Base-by-base conservation (phyloP, 2,113 vertebrate genomes). In the Sisor rabdophorus region DNA sequence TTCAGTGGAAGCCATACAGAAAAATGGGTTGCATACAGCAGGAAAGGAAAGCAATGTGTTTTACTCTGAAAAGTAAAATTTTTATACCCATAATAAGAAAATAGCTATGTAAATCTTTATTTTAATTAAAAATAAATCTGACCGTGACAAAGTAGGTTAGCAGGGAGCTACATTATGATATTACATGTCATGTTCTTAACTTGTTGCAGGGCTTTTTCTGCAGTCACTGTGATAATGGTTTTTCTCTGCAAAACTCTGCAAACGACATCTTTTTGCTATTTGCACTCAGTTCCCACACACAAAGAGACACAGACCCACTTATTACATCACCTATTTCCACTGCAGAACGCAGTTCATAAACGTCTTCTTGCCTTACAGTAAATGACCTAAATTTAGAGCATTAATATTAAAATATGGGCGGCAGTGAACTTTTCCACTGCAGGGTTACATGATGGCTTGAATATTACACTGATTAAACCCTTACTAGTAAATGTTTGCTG, bases 321-420 rank as follows among this genome's bases (percentile, higher is more conserved):
- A 76, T 22, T 40, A 44, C 30, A 36, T 69, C 67, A 70, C 26
- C 26, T 54, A 32, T 55, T 71, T 71, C 50, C 50, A 53, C 36
- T 40, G 13, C 56, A 77, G 71, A 71, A 76, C 80, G 80, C 60
- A 82, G 24, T n/a, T 77, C 67, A 78, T 54, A 75, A 78, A 71
- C 56, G 28, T 40, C 7, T 72, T 11, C 53, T 76, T 59, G 72
- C 60, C 77, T 68, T n/a, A 44, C 40, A 44, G 40, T 44, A 55
- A 56, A 24, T 36, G 47, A 53, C 59, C 16, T 22, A 48, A 22
- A 11, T 22, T 19, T 44, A 68, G 54, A 77, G 11, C 4, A 59
- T 8, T 48, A 68, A 36, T 19, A 58, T 30, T 55, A 69, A 77
- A 50, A 68, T 32, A 67, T 36, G 24, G 50, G 11, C 36, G 70